phyloP scores from a whole-genome alignment of 92 coral and sea anemone genomes.

The Actinostola sp. region DNA sequence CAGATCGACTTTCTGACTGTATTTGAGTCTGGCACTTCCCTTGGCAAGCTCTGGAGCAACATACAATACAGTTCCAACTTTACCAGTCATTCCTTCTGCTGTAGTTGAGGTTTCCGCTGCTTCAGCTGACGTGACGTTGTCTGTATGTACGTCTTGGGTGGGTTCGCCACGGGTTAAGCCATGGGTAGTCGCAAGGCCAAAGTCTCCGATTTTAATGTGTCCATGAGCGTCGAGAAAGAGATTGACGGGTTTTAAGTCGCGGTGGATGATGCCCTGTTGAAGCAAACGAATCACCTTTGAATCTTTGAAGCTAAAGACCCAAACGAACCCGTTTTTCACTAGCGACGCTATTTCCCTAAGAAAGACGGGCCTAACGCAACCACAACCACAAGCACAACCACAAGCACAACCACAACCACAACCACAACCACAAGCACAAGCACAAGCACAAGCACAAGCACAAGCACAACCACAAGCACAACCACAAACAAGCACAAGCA shows the following conservation, averaged over 20 bases:
- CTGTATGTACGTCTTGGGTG: slow-evolving; percentile 37
- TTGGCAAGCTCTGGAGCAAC: slow-evolving; percentile 96
- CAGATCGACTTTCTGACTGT: slow-evolving; percentile 92
- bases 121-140: not conserved
- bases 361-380: no score
- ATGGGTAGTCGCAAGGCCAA: slow-evolving; percentile 95
- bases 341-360: no score
- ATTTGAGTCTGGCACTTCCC: slow-evolving; percentile 67
- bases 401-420: no score
- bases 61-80: slow-evolving; percentile 92
- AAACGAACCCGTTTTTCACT: not conserved
- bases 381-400: no score
- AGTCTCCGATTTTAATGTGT: slow-evolving; percentile 94
- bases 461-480: no score
- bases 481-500: no score
- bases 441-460: no score
- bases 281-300: not conserved
- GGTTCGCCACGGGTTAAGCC: slow-evolving; percentile 79
- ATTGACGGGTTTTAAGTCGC: slow-evolving; percentile 98
- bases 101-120: slow-evolving; percentile 45
- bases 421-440: no score
- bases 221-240: slow-evolving; percentile 92
- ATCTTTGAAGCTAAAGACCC: not conserved
- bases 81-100: slow-evolving; percentile 92
- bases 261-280: slow-evolving; percentile 92